These are phyloP conservation scores for Galeopsomyia nigrocyanea DNA, from an alignment of 2,888 invertebrate genomes.

Conservation along the genomic window DNA sequence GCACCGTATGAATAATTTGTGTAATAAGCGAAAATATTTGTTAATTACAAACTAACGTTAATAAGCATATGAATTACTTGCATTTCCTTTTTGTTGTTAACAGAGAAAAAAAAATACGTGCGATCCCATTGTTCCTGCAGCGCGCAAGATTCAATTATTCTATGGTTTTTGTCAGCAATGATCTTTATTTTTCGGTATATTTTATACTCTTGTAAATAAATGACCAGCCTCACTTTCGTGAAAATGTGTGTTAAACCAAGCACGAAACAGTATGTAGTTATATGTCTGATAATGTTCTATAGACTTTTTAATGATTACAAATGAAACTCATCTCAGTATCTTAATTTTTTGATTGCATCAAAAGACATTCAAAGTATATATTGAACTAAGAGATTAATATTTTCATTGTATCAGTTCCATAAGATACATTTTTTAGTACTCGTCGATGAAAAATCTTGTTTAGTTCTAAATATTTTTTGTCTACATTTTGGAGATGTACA, in stretches of 20 bases:
- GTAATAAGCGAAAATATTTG: constrained; percentile 18
- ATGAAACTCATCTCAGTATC: constrained; percentile 3
- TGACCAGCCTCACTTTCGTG: constrained; percentile 43
- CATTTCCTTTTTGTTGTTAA: constrained; percentile 24
- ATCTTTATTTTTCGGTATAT: constrained; percentile 45
- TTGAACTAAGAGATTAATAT: constrained; percentile 31
- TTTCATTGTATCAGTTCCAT: not conserved
- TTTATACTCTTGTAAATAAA: constrained; percentile 55
- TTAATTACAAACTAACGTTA: not conserved
- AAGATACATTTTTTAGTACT: too few species aligned
- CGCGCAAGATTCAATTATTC: constrained; percentile 44
- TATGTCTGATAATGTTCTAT: constrained; percentile 27
- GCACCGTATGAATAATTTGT: constrained; percentile 25
- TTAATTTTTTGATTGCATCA: constrained; percentile 9
- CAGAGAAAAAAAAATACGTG: constrained; percentile 14
- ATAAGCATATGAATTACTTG: not conserved
- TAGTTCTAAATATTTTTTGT: not conserved
- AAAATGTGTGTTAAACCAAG: constrained; percentile 47
- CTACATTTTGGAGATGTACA: not conserved
- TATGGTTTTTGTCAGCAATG: constrained; percentile 13
- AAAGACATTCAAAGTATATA: constrained; percentile 6
- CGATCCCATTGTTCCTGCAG: constrained; percentile 47
- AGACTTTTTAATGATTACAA: constrained; percentile 14
- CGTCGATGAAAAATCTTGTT: too few species aligned
- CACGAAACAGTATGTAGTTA: constrained; percentile 41